phyloP scores from a whole-genome alignment of 2,113 vertebrate genomes.

The Argyrosomus japonicus region DNA sequence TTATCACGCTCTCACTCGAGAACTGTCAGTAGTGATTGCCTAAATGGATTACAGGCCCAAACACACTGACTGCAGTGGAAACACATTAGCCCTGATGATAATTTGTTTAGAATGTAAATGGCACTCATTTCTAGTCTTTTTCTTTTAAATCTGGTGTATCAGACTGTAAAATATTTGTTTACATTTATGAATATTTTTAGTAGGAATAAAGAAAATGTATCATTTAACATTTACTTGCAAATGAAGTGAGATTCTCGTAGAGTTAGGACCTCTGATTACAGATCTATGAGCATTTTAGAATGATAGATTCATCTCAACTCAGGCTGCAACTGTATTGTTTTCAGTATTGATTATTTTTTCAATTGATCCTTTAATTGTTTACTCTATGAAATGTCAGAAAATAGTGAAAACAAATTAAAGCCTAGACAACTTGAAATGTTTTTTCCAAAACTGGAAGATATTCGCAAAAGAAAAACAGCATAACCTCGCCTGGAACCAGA shows the following conservation, averaged over 20 bases:
- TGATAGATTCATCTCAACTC: not conserved
- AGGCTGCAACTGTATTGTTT: not conserved
- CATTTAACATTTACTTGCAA: not conserved
- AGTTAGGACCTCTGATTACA: not conserved
- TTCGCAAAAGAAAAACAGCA: not conserved
- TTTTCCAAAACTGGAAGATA: not conserved
- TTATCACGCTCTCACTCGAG: not conserved
- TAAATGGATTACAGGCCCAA: constrained; percentile 18
- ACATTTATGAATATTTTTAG: not conserved
- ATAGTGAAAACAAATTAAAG: not conserved
- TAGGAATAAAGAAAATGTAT: not conserved
- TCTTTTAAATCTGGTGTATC: not conserved
- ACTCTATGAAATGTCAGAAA: not conserved
- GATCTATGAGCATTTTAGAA: not conserved
- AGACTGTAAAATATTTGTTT: not conserved
- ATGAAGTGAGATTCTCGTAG: not conserved
- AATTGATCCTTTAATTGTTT: not conserved
- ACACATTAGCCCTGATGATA: not conserved
- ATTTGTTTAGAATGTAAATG: constrained; percentile 2
- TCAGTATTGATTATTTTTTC: not conserved
- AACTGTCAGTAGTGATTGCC: constrained; percentile 5
- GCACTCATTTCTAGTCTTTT: not conserved
- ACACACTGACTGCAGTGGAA: not conserved
- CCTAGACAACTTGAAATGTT: not conserved
- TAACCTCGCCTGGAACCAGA: not conserved